Evolutionary conservation across 2,113 vertebrate species (phyloP), one percentile per base, ranked within the genome.

Genomic region (Osmerus mordax): DNA sequence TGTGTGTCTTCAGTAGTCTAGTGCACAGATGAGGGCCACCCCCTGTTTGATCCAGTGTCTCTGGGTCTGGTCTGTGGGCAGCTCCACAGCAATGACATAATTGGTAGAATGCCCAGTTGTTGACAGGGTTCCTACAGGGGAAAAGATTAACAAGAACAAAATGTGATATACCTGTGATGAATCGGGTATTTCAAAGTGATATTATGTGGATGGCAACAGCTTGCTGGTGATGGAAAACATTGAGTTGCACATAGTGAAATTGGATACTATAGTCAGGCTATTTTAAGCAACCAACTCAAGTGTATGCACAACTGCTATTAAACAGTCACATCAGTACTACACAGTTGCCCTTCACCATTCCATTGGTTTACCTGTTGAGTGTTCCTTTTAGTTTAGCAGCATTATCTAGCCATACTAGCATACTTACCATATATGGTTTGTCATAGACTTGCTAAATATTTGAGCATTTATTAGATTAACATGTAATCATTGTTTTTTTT

Each of bases 71-170:
- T 85, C 52, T 0, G 90, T 94, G n/a, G 95, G 94, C 79, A 97
- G 91, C 85, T 96, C 95, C 84, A 96, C 92, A 0, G 95, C 91
- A 3, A 94, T 94, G 73, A 96, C 87, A 0, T 94, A 96, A 87
- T 96, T 96, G 59, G 95, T 96, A 55, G 95, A 97, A 76, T 95
- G 95, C 21, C 96, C 94, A 0, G 94, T 96, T 66, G 95, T 94
- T 7, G 95, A 97, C 36, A 95, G 85, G 0, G 93, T 96, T 68
- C 94, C 95, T 97, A 75, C 59, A 60, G 67, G 0, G 70, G 51
- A 75, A 14, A 82, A 77, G n/a, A 65, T n/a, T 16, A 68, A 1
- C 62, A 8, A 61, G 36, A 54, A 65, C 32, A 23, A 32, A 41
- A 13, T n/a, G 12, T 11, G 29, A 65, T 36, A 65, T 15, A 7